Evolutionary conservation across 1,140 invertebrate genomes (phyloP), one percentile per base, ranked within the genome.

Genomic region (Anadara kagoshimensis): DNA sequence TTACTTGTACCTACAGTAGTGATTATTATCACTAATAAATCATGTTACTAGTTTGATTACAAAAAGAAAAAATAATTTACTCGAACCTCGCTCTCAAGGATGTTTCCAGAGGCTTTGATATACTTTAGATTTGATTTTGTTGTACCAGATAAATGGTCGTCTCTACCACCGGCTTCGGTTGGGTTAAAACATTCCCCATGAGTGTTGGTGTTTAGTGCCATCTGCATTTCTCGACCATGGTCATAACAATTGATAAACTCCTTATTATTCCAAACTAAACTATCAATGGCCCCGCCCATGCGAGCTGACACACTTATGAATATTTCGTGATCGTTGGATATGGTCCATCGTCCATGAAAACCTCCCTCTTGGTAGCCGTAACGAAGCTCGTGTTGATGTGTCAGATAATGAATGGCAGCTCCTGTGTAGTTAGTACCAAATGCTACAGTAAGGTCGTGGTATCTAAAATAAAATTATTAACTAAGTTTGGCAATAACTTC

Each of bases 151-250:
- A 20, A 57, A 44, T 16, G 2, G 26, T 80, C 79, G 20, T 69
- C 63, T 16, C 70, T 49, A 0, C 79, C 76, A 0, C 79, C 79
- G 14, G 73, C 79, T 62, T 81, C 76, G 7, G 79, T 81, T 36
- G 79, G 79, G 70, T 81, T 78, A 57, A 73, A 81, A 63, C 76
- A 78, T 43, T 78, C 76, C 5, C 58, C 71, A 54, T 76, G 71
- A 22, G 65, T 69, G 12, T 69, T 59, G 14, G 62, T 53, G 70
- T 78, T 75, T 14, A 73, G 68, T 5, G 78, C 75, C 68, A 78
- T 78, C 41, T 81, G 79, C 64, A 81, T 47, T 53, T 81, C 73
- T 26, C 76, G 47, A 0, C 79, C 79, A 44, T 81, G 79, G 45
- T 81, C 79, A 26, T 58, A 64, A 24, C 68, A 67, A 16, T 81